These are phyloP conservation scores for Ecdyonurus torrentis DNA, from an alignment of 2,888 invertebrate genomes.

Conservation along the genomic window DNA sequence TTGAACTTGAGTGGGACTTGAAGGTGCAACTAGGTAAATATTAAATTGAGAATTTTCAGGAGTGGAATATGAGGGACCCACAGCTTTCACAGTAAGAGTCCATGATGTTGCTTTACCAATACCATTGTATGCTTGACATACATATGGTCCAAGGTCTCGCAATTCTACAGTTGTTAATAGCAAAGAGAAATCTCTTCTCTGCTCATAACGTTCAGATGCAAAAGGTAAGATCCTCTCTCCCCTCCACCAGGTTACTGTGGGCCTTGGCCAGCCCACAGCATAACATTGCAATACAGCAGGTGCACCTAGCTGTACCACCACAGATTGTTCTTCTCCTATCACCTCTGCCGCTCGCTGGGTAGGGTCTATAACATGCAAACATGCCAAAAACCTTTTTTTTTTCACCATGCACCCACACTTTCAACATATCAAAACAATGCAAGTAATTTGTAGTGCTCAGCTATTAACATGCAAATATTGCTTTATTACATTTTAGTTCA, in stretches of 20 bases:
- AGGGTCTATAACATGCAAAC: constrained; percentile 34
- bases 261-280: constrained; percentile 65
- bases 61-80: constrained; percentile 40
- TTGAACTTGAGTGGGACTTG: constrained; percentile 20
- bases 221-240: constrained; percentile 58
- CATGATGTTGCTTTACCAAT: constrained; percentile 57
- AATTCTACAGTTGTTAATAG: constrained; percentile 51
- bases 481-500: too few relatives aligned
- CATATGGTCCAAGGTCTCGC: constrained; percentile 66
- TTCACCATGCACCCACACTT: neutral
- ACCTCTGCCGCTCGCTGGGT: constrained; percentile 41
- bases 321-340: constrained; percentile 43
- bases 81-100: constrained; percentile 52
- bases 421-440: too few relatives aligned
- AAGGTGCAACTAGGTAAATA: constrained; percentile 40
- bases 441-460: too few relatives aligned
- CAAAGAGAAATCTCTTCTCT: constrained; percentile 54
- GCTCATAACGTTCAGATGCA: constrained; percentile 48
- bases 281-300: constrained; percentile 59
- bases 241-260: constrained; percentile 72
- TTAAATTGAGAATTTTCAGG: constrained; percentile 35
- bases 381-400: neutral
- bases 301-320: constrained; percentile 52
- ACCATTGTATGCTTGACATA: constrained; percentile 80
- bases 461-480: too few relatives aligned